Conservation (phyloP, 2,113 vertebrate species). For the Crocuta crocuta region DNA sequence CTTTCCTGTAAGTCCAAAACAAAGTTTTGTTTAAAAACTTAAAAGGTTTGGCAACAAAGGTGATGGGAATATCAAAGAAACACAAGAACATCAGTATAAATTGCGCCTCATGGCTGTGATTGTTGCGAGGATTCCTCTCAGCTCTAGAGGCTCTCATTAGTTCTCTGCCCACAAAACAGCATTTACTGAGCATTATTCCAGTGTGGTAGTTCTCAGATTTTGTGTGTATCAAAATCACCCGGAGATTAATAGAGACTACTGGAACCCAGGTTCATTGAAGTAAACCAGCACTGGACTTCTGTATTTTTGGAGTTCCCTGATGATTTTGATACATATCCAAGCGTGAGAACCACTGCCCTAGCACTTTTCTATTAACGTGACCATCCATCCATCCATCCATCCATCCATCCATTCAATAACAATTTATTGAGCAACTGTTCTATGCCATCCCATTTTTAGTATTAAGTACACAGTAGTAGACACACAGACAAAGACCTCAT, state of each 20-base stretch:
- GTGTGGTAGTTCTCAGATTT: not conserved
- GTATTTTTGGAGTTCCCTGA: not conserved
- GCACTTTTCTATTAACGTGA: not conserved
- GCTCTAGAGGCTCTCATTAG: not conserved
- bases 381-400: not conserved
- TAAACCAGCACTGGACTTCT: not conserved
- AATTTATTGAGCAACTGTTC: not conserved
- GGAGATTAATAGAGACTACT: not conserved
- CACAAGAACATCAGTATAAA: not conserved
- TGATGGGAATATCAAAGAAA: not conserved
- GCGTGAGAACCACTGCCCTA: not conserved
- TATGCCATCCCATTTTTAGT: not conserved
- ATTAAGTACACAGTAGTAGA: not conserved
- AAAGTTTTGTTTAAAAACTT: not conserved
- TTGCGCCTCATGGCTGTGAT: not conserved
- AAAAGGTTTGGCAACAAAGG: not conserved
- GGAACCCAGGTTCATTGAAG: not conserved
- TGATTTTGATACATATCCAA: not conserved
- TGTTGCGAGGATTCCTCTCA: not conserved
- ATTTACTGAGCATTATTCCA: not conserved
- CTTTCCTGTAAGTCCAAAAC: constrained; percentile 1
- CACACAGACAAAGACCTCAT: not conserved
- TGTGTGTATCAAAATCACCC: not conserved
- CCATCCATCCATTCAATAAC: not conserved
- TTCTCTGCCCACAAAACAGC: not conserved